Evolutionary conservation across 2,113 vertebrate genomes (phyloP).

Genomic region (Bufo bufo): DNA sequence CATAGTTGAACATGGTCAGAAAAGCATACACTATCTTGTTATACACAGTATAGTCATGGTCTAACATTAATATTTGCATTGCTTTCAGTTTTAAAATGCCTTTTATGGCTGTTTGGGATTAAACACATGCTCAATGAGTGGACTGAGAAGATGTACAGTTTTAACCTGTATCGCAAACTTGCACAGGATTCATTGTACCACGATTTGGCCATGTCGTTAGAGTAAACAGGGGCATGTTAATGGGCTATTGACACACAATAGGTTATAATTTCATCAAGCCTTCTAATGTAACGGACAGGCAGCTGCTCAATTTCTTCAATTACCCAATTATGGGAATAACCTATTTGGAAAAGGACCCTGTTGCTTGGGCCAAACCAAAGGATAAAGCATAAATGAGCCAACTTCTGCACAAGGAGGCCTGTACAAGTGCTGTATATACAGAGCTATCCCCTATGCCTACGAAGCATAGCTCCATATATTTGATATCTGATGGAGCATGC

Average conservation of each 20-base stretch:
- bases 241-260: background rate
- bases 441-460: no score
- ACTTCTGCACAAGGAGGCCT: background rate
- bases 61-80: background rate
- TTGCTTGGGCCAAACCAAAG: background rate
- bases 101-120: background rate
- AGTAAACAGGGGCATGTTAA: background rate
- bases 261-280: background rate
- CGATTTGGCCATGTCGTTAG: background rate
- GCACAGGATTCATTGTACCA: no score
- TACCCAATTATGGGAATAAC: background rate
- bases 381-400: background rate
- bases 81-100: background rate
- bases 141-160: background rate
- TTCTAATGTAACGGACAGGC: background rate
- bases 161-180: background rate
- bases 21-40: background rate
- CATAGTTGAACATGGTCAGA: background rate
- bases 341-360: background rate
- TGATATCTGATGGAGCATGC: background rate
- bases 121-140: background rate
- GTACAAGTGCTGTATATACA: background rate
- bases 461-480: background rate
- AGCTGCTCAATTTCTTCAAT: background rate
- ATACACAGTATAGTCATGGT: no score